These are phyloP conservation scores for Oasisia sp. DNA, from an alignment of 2,888 invertebrate genomes.

Conservation along the genomic window DNA sequence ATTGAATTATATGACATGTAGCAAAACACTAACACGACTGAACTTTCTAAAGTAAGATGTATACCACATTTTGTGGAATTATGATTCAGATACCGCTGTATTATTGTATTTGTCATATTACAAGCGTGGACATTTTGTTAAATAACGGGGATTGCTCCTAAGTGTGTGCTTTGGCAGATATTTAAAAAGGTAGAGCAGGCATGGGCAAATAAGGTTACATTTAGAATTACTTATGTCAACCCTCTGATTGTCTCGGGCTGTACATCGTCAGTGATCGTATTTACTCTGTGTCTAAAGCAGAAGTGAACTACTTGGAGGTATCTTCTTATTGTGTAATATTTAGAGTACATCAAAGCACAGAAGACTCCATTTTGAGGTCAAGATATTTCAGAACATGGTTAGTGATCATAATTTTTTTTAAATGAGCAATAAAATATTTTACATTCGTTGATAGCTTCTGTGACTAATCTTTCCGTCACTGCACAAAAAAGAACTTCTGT, in stretches of 20 bases:
- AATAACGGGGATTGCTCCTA: not conserved
- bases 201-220: too few relatives aligned
- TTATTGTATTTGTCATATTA: not conserved
- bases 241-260: too few relatives aligned
- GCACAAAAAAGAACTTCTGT: not conserved
- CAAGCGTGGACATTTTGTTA: not conserved
- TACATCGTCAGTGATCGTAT: too few relatives aligned
- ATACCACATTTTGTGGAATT: not conserved
- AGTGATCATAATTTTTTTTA: too few relatives aligned
- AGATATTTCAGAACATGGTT: too few relatives aligned
- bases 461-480: not conserved
- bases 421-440: too few relatives aligned
- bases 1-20: not conserved
- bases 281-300: too few relatives aligned
- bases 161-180: too few relatives aligned
- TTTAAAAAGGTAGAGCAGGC: too few relatives aligned
- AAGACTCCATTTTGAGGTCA: not conserved
- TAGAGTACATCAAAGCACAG: not conserved
- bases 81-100: not conserved
- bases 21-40: not conserved
- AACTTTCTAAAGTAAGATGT: not conserved
- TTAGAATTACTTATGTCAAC: too few relatives aligned
- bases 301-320: too few relatives aligned
- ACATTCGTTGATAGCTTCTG: not conserved
- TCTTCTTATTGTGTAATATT: not conserved